Evolutionary conservation across 2,797 vertebrate genomes (phyloP), one percentile per base, ranked within the genome.

Genomic region (Onychomys arenicola): DNA sequence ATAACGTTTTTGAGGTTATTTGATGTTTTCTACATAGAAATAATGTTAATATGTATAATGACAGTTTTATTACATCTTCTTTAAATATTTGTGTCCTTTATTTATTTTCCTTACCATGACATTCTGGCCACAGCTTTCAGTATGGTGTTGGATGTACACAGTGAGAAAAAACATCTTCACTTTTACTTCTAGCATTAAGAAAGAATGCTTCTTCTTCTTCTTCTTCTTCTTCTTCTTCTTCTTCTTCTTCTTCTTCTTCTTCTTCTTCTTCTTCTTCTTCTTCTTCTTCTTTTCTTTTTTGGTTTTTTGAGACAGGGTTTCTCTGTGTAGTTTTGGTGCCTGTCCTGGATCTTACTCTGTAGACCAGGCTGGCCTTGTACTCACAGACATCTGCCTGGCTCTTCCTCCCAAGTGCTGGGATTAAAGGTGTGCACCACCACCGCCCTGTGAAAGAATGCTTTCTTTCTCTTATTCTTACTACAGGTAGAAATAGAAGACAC

Each of bases 11-110:
- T 8, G 43, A 84, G 63, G 25, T 69, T 52, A 6, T 86, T 73
- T 46, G 14, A 55, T 75, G 12, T 59, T 81, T 65, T 81, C 25
- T 73, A 49, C 25, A 32, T 73, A 81, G 73, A 92, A 67, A 65
- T 81, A 55, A 78, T 63, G 25, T 37, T 78, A 49, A 32, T 93
- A 19, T 91, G 27, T 73, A 89, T 80, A 89, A 71, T 61, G n/a
- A 67, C 14, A 80, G 17, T 63, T 85, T 84, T 86, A 81, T 80
- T 81, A 90, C 55, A 89, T 84, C 25, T 46, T 96, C 89, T 75
- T 65, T 59, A 65, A 85, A 84, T 80, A 37, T 83, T 82, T 92
- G 63, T 85, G 17, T 86, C 16, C 16, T 86, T 92, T 89, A 77
- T 57, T 71, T 81, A 75, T 87, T 86, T 91, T 96, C 69, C 43